These are phyloP conservation scores for Eueremaeus valkanovi DNA, from an alignment of 2,888 invertebrate genomes.

Conservation along the genomic window DNA sequence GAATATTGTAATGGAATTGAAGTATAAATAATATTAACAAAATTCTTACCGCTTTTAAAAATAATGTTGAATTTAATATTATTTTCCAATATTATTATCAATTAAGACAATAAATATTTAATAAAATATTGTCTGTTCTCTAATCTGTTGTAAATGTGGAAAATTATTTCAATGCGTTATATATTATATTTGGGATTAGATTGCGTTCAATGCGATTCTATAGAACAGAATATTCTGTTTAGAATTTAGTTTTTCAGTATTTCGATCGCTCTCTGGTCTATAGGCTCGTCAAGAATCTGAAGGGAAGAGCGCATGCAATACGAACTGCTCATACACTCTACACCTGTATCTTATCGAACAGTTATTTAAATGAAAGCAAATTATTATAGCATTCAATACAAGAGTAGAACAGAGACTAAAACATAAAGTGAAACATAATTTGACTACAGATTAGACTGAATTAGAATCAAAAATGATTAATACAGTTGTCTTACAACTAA, in stretches of 20 bases:
- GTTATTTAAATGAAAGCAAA: neutral
- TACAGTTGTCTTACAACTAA: too few species aligned
- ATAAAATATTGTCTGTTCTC: too few species aligned
- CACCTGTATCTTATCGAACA: neutral
- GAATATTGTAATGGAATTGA: too few species aligned
- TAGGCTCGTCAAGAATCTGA: neutral
- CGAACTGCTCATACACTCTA: neutral
- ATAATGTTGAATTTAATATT: too few species aligned
- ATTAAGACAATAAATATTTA: too few species aligned
- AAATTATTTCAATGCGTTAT: neutral
- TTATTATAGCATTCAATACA: neutral
- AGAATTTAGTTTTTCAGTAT: neutral
- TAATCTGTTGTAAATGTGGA: neutral
- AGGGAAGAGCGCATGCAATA: neutral
- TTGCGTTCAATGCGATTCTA: conserved; percentile 10
- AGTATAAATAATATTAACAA: too few species aligned
- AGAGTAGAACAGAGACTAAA: too few species aligned
- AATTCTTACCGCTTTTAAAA: too few species aligned
- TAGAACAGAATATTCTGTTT: neutral
- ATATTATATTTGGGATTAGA: neutral
- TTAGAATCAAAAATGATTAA: too few species aligned
- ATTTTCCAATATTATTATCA: too few species aligned
- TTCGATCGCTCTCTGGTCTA: neutral
- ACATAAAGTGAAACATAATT: too few species aligned
- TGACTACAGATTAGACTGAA: too few species aligned